Base-by-base conservation (phyloP, 1,140 invertebrate genomes). In the Trichonephila clavata region DNA sequence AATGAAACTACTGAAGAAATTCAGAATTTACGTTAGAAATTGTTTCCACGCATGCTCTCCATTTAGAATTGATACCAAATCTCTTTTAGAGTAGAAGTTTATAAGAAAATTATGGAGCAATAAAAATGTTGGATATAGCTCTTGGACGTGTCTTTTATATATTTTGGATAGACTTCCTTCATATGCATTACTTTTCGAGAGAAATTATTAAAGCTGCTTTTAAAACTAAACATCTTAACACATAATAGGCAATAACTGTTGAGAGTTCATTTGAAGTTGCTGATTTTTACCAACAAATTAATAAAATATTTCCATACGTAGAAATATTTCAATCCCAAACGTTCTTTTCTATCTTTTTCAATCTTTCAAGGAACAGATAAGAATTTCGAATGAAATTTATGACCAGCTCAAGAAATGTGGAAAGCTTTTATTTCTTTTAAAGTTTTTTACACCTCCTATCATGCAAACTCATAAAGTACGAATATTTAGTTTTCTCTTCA, bases 1-100 rank as follows among this genome's bases (percentile, higher is more conserved):
- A 90, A 90, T 61, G 89, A 90, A 90, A 90, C 89, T 81, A 80
- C 27, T 77, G 89, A 24, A 81, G 63, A 81, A 81, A 63, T 89
- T 81, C 43, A 10, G 77, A 90, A 90, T 90, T 90, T 90, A 90
- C 83, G 89, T 81, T 57, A n/a, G n/a, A 6, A 43, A 50, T 50
- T 43, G 61, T 81, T 90, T 81, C 13, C 0, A 7, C 18, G n/a
- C 71, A 16, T 81, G 77, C 27, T 10, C 8, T 81, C 21, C 21
- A 50, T 0, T 90, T 83, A 43, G 89, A 81, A 90, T 61, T 89
- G 59, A 89, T 77, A 89, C 27, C 43, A 57, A 3, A 57, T 43
- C 50, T 57, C 89, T 20, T 61, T 18, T 18, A 50, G 32, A 83
- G 59, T 80, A 24, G 16, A 18, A n/a, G 50, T 59, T 27, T 21